A percentile compares a stretch with the other conserved stretches of the same genome.
These are phyloP conservation scores for Halocynthia aurantium DNA, from an alignment of 23 tunicate genomes.

Conservation along the genomic window DNA sequence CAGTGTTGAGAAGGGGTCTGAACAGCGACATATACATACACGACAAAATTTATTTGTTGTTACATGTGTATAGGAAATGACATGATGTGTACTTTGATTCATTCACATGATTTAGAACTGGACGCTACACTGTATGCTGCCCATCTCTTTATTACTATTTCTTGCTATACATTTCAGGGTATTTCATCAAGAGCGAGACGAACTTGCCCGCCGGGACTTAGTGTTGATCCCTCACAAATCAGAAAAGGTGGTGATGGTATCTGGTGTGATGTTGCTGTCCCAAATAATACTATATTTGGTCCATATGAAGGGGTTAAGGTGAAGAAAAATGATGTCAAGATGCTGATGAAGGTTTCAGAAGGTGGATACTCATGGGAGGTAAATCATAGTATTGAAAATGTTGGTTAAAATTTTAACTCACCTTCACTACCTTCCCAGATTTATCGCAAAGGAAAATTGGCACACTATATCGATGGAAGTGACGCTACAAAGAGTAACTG, in stretches of 20 bases:
- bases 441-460: constrained; percentile 56
- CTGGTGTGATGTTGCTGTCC: constrained; percentile 47
- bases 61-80: too few relatives aligned
- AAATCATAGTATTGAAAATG: too few relatives aligned
- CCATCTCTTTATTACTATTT: too few relatives aligned
- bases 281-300: constrained; percentile 63
- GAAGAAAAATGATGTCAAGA: constrained; percentile 37
- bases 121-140: too few relatives aligned
- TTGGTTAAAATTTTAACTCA: too few relatives aligned
- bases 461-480: constrained; percentile 70
- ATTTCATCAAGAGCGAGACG: constrained; percentile 38
- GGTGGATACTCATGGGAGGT: constrained; percentile 93
- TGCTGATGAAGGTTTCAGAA: constrained; percentile 33
- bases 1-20: too few relatives aligned
- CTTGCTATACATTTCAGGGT: constrained; percentile 33
- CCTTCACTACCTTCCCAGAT: constrained; percentile 16
- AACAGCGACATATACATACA: too few relatives aligned
- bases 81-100: too few relatives aligned
- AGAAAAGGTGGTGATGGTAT: constrained; percentile 53
- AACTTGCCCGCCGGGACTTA: constrained; percentile 74
- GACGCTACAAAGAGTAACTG: constrained; percentile 60
- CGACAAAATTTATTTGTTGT: too few relatives aligned
- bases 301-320: constrained; percentile 67
- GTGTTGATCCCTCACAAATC: constrained; percentile 45
- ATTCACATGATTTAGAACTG: too few relatives aligned